phyloP scores from a whole-genome alignment of 2,113 vertebrate genomes.

The Tragelaphus scriptus region DNA sequence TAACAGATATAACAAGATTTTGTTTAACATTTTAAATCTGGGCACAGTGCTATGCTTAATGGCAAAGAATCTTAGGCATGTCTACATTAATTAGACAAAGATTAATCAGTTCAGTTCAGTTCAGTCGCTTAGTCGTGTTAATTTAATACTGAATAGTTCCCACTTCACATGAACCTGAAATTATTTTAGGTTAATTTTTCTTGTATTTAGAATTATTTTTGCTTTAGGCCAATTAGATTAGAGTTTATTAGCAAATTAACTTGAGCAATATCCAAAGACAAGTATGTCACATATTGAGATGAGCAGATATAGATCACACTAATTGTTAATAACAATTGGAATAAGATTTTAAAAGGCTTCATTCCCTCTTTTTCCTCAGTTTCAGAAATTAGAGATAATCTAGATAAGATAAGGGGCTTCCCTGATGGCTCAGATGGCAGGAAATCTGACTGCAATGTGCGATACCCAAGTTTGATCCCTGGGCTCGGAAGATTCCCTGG shows the following conservation, averaged over 20 bases:
- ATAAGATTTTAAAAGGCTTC: not conserved
- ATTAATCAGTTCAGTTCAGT: not conserved
- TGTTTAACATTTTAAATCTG: not conserved
- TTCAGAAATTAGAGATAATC: not conserved
- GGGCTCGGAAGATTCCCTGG: too few species aligned
- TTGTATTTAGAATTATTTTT: not conserved
- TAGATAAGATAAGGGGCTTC: not conserved
- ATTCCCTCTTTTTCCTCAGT: not conserved
- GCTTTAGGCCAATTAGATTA: not conserved
- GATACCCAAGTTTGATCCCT: too few species aligned
- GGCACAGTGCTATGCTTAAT: not conserved
- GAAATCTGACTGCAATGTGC: too few species aligned
- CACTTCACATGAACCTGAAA: not conserved
- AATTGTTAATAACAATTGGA: not conserved
- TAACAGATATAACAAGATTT: not conserved
- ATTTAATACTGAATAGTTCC: not conserved
- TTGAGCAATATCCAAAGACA: not conserved
- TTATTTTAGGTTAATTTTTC: not conserved
- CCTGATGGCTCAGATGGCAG: too few species aligned
- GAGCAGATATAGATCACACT: not conserved
- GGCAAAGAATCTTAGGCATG: not conserved
- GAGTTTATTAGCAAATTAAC: not conserved
- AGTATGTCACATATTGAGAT: not conserved
- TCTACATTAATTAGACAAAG: not conserved
- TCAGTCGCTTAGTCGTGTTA: not conserved